These are phyloP conservation scores for Brachyistius frenatus DNA, from an alignment of 2,113 vertebrate species.

Conservation along the genomic window DNA sequence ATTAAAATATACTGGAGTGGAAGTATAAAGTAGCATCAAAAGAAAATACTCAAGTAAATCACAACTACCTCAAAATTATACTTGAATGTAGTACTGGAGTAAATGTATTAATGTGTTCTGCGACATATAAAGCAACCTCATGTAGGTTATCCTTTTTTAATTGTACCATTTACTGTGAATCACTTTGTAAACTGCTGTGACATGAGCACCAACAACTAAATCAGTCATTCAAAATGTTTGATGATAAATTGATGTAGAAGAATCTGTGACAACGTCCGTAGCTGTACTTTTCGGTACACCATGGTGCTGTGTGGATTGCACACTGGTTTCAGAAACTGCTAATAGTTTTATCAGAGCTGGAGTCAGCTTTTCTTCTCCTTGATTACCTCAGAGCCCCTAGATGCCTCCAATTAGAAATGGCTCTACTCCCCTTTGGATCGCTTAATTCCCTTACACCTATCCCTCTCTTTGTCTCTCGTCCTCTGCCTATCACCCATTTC, in stretches of 20 bases:
- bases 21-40: too few species aligned
- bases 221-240: not conserved
- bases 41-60: too few species aligned
- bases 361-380: conserved; percentile 53
- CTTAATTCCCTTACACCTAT: conserved; percentile 49
- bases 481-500: conserved; percentile 53
- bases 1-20: too few species aligned
- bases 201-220: not conserved
- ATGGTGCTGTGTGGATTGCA: not conserved
- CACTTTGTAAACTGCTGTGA: not conserved
- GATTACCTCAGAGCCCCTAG: conserved; percentile 68
- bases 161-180: not conserved
- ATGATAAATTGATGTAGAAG: not conserved
- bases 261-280: not conserved
- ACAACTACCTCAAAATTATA: too few species aligned
- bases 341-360: conserved; percentile 69
- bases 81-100: too few species aligned
- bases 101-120: too few species aligned
- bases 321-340: conserved; percentile 38
- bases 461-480: conserved; percentile 32
- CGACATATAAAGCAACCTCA: not conserved
- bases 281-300: not conserved
- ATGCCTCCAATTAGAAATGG: conserved; percentile 67
- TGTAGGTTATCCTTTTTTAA: not conserved
- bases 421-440: conserved; percentile 57